These are phyloP conservation scores for Azorinus chamasolen DNA, from an alignment of 2,888 invertebrate genomes.

Conservation along the genomic window DNA sequence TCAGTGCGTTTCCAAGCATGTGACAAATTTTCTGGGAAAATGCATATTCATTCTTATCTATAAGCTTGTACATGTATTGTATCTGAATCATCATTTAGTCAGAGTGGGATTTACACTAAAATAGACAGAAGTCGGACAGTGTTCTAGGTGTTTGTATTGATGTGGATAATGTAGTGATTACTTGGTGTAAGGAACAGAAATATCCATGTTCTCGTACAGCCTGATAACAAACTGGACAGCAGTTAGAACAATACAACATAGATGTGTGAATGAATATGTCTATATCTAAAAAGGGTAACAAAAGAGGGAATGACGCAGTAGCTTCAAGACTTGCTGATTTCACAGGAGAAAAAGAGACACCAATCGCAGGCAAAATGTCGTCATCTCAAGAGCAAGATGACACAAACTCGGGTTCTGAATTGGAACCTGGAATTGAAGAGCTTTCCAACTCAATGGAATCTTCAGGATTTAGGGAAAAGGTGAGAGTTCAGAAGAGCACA, in stretches of 20 bases:
- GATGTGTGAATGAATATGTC: conserved; percentile 61
- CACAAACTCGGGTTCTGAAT: conserved; percentile 55
- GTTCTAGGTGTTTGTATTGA: too few relatives aligned
- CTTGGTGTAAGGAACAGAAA: too few relatives aligned
- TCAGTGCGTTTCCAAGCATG: too few relatives aligned
- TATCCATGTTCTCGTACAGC: too few relatives aligned
- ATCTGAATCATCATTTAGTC: too few relatives aligned
- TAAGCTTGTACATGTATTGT: too few relatives aligned
- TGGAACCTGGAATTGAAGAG: conserved; percentile 55
- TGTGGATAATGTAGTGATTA: too few relatives aligned
- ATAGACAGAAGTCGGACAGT: too few relatives aligned
- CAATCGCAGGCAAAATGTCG: conserved; percentile 64
- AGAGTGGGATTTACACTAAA: too few relatives aligned
- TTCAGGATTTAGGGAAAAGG: conserved; percentile 22
- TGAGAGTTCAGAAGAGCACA: too few relatives aligned
- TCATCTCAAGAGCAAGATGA: conserved; percentile 68
- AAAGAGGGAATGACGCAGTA: conserved; percentile 67
- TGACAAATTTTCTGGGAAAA: too few relatives aligned
- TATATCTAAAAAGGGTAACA: conserved; percentile 63
- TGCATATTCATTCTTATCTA: too few relatives aligned
- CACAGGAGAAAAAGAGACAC: conserved; percentile 67
- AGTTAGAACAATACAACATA: neutral
- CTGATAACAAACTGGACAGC: neutral
- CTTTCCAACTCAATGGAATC: conserved; percentile 60
- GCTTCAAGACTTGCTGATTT: conserved; percentile 72